A percentile compares a stretch with the other conserved stretches of the same genome.
Conservation (phyloP, 2,888 invertebrate species). For the Ophioninae sp. region DNA sequence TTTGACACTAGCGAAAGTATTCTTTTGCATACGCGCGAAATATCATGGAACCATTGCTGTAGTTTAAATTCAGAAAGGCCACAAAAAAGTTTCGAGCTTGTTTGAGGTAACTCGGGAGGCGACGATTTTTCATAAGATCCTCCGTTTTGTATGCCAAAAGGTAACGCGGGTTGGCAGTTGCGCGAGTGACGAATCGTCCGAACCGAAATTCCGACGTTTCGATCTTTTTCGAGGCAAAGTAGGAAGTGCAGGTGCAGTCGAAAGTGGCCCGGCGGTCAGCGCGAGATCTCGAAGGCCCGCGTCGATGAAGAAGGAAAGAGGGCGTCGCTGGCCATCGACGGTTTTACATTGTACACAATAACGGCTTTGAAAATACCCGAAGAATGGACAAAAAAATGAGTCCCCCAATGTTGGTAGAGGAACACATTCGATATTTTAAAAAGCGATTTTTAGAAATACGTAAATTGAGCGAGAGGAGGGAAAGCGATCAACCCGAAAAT, state of each 20-base stretch:
- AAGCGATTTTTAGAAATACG: slow-evolving; percentile 39
- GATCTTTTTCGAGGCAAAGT: not conserved
- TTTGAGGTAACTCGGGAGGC: no score
- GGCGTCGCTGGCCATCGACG: slow-evolving; percentile 64
- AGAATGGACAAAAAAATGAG: not conserved
- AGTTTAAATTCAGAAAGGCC: no score
- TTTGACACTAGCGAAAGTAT: no score
- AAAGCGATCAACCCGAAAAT: slow-evolving; percentile 44
- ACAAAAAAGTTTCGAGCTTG: no score
- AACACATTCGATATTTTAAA: slow-evolving; percentile 37
- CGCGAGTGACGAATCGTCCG: no score
- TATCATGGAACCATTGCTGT: no score
- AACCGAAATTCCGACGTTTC: no score
- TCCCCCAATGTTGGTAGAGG: slow-evolving; percentile 9
- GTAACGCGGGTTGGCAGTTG: no score
- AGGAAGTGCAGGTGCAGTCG: slow-evolving; percentile 53
- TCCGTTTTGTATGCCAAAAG: no score
- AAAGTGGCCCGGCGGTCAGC: slow-evolving; percentile 61
- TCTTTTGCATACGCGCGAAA: no score
- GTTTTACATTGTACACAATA: slow-evolving; percentile 60
- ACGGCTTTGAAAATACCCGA: not conserved
- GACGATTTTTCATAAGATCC: no score
- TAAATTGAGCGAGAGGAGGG: slow-evolving; percentile 50
- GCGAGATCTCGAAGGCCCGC: slow-evolving; percentile 63
- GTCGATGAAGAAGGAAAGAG: slow-evolving; percentile 71